Evolutionary conservation across 2,888 invertebrate species (phyloP).

Genomic region (Chrysolina oricalcia): DNA sequence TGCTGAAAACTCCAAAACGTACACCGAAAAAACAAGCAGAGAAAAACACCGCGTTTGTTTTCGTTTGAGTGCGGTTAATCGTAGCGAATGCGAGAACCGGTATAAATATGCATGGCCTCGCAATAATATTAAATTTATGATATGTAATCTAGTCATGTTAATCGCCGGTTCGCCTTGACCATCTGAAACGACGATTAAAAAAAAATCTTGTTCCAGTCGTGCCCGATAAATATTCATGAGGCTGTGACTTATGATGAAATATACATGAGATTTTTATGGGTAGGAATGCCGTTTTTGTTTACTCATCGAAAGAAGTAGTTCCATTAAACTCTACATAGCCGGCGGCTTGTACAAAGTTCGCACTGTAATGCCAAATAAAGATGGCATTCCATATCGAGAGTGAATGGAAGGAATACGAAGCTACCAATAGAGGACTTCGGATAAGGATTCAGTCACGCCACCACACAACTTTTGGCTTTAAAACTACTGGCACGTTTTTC

Average conservation of each 20-base stretch:
- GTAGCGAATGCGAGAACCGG: conserved; percentile 18
- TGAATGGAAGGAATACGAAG: conserved; percentile 14
- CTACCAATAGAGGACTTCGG: background rate
- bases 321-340: conserved; percentile 16
- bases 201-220: conserved; percentile 25
- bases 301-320: conserved; percentile 18
- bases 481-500: no score
- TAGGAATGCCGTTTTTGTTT: conserved; percentile 22
- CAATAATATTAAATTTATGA: conserved; percentile 39
- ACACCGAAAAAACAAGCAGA: background rate
- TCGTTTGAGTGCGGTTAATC: background rate
- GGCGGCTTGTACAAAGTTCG: conserved; percentile 11
- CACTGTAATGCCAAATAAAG: background rate
- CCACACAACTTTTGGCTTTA: no score
- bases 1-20: background rate
- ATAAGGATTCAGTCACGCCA: no score
- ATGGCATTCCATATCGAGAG: conserved; percentile 2
- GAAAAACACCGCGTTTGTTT: background rate
- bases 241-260: conserved; percentile 25
- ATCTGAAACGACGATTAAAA: conserved; percentile 39
- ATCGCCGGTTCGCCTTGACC: conserved; percentile 42
- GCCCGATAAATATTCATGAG: conserved; percentile 20
- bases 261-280: conserved; percentile 23
- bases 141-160: conserved; percentile 37
- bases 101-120: conserved; percentile 37